These are phyloP conservation scores for Steinernema khuongi DNA, from an alignment of 1,140 invertebrate species.

Conservation along the genomic window DNA sequence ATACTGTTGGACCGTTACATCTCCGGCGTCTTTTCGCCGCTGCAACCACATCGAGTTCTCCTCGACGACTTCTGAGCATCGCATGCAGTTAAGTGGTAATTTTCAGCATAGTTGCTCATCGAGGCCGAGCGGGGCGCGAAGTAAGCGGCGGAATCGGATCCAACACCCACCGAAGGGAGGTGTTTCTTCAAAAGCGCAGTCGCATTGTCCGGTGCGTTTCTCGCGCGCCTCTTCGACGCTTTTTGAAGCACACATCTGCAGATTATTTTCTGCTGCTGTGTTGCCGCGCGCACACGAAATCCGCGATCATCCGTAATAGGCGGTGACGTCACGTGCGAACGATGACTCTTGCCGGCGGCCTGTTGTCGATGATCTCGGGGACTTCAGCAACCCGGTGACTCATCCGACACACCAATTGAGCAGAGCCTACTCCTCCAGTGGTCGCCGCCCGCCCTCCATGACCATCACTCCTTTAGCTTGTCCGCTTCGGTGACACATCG, in stretches of 20 bases:
- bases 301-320: background rate
- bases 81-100: background rate
- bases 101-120: background rate
- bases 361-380: slow-evolving; percentile 5
- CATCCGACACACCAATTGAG: background rate
- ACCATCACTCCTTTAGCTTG: background rate
- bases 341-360: background rate
- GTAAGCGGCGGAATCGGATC: background rate
- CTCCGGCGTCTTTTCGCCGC: background rate
- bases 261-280: background rate
- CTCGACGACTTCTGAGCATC: background rate
- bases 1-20: background rate
- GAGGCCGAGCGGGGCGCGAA: background rate
- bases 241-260: background rate
- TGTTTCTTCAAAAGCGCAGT: background rate
- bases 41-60: background rate
- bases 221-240: background rate
- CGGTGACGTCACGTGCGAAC: background rate
- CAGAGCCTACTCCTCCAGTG: background rate
- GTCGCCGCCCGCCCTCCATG: background rate
- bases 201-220: background rate
- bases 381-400: slow-evolving; percentile 1
- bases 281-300: background rate
- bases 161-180: background rate
- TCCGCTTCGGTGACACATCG: background rate